Percentiles rank a stretch among this genome's conserved stretches.
Evolutionary conservation across 64 coral and sea anemone genomes (phyloP).

Genomic region (Pachyseris speciosa): DNA sequence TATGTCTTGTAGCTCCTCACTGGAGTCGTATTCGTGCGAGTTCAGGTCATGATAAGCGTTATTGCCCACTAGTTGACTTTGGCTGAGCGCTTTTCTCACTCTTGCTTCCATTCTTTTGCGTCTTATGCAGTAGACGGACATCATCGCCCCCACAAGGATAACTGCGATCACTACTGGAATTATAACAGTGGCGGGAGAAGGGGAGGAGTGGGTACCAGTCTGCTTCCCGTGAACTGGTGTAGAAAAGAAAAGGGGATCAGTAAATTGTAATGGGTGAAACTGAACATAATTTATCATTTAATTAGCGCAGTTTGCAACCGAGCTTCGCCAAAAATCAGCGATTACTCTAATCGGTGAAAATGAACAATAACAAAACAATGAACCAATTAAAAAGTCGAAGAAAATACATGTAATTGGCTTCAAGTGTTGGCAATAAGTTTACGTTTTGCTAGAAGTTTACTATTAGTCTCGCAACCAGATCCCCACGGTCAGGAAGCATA

Average conservation of each 20-base stretch:
- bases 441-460: no score
- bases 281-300: no score
- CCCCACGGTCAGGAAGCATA: no score
- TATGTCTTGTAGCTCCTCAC: not conserved
- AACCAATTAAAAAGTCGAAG: no score
- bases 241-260: not conserved
- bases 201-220: not conserved
- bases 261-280: no score
- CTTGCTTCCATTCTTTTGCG: not conserved
- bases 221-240: not conserved
- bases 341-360: no score
- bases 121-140: conserved; percentile 6
- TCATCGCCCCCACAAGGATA: not conserved
- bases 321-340: no score
- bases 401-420: no score
- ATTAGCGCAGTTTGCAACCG: no score
- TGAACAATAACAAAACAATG: no score
- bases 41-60: not conserved
- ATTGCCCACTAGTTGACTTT: not conserved
- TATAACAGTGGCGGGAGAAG: not conserved
- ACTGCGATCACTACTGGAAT: not conserved
- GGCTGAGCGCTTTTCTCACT: not conserved
- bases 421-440: no score
- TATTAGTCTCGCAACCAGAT: no score
- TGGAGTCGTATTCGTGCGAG: not conserved